These are phyloP conservation scores for Dreissena rostriformis DNA, from an alignment of 1,140 invertebrate genomes.

Conservation along the genomic window DNA sequence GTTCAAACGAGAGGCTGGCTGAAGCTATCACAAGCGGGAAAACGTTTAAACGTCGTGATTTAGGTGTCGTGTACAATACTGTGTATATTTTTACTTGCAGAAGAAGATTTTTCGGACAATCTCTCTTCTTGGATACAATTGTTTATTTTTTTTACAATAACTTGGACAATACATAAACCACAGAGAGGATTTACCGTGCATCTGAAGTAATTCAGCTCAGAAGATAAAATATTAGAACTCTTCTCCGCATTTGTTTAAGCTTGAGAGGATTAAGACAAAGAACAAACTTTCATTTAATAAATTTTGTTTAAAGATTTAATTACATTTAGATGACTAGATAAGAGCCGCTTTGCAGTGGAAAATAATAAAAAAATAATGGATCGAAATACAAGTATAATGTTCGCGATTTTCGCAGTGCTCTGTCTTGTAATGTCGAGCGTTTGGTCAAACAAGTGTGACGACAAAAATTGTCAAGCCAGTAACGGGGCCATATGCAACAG, in stretches of 20 bases:
- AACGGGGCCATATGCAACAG: conserved; percentile 43
- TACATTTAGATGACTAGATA: neutral
- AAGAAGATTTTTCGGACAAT: neutral
- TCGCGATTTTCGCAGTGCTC: neutral
- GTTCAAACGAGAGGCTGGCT: neutral
- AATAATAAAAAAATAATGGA: neutral
- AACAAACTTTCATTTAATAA: neutral
- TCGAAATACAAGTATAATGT: neutral
- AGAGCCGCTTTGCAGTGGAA: neutral
- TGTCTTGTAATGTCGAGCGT: neutral
- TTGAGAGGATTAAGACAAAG: neutral
- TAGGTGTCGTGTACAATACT: neutral
- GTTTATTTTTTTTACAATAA: neutral
- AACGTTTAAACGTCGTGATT: neutral
- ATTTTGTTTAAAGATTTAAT: too few relatives aligned
- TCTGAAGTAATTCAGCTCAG: too few relatives aligned
- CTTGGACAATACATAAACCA: too few relatives aligned
- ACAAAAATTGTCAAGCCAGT: conserved; percentile 25
- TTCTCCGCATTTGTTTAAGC: too few relatives aligned
- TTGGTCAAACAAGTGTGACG: conserved; percentile 9
- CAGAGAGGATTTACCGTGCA: too few relatives aligned
- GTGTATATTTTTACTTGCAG: neutral
- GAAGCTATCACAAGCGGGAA: neutral
- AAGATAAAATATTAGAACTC: too few relatives aligned
- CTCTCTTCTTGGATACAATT: neutral